Base-by-base conservation (phyloP, 2,888 invertebrate species). In the Ischnus inquisitorius region DNA sequence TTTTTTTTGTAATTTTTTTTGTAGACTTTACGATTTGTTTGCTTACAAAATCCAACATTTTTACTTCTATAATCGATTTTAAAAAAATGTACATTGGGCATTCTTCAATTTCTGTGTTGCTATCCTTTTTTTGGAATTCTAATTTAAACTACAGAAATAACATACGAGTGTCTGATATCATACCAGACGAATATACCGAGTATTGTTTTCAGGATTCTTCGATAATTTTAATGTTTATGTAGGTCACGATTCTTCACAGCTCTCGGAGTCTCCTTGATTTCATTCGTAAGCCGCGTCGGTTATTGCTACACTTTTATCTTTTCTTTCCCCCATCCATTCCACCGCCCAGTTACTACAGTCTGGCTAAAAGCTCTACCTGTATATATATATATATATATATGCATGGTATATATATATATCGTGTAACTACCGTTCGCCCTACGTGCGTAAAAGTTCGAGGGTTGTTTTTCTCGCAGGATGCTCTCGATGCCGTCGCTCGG, bases 381-480 rank as follows among this genome's bases (percentile, higher is more conserved):
- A 14, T 60, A 60, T 28, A 60, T 14, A 3, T 14, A 46, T 14
- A 46, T n/a, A 46, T n/a, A 46, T n/a, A 46, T n/a, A 46, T n/a
- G 12, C 46, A 12, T n/a, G n/a, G n/a, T 14, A 46, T n/a, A 46
- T n/a, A 46, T n/a, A 46, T n/a, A 46, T n/a, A 46, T 12, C 3
- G 34, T 5, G 6, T 34, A 34, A 34, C 34, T 51, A 34, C 14
- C 46, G 28, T 46, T 51, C 34, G 46, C 19, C 48, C 28, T 64
- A 25, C 72, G 72, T 57, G 62, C 48, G 43, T 51, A 41, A 62
- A 64, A 74, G 62, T 74, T 74, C 46, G 41, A 74, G 74, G 64
- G 46, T 74, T 64, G 74, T 48, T 74, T 74, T 74, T 74, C 64
- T 74, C 62, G 64, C 62, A 64, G 74, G 34, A 64, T 62, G 28